Conservation (phyloP, 2,797 vertebrate species). For the Tragelaphus eurycerus region DNA sequence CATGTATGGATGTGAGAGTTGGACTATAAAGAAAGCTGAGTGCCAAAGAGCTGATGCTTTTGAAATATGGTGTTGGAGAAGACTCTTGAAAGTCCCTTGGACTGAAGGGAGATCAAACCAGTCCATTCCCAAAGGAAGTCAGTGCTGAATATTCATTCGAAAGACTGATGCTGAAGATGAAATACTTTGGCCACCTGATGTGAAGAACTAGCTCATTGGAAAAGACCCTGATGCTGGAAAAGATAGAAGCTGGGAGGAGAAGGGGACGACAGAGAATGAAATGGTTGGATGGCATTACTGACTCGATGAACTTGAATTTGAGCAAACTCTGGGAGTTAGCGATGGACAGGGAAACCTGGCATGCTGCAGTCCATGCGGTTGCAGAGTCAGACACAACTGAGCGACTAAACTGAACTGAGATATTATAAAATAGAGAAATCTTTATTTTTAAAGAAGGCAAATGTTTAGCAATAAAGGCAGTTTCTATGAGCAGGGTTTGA, state of each 20-base stretch:
- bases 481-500: background rate
- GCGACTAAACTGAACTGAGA: background rate
- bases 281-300: background rate
- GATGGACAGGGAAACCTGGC: background rate
- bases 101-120: background rate
- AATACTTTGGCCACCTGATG: background rate
- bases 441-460: conserved; percentile 22
- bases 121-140: background rate
- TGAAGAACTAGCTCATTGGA: background rate
- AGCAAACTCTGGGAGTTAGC: background rate
- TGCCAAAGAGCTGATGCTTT: background rate
- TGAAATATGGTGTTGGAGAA: background rate
- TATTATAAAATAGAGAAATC: background rate
- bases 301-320: background rate
- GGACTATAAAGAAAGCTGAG: background rate
- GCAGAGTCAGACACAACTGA: background rate
- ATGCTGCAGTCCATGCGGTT: background rate
- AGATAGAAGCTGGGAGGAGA: background rate
- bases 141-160: background rate
- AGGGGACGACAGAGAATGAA: background rate
- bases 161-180: background rate
- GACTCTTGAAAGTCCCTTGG: background rate
- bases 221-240: background rate
- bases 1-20: background rate
- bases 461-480: background rate